Base-by-base conservation (phyloP, 2,113 vertebrate species). In the Sprattus sprattus region DNA sequence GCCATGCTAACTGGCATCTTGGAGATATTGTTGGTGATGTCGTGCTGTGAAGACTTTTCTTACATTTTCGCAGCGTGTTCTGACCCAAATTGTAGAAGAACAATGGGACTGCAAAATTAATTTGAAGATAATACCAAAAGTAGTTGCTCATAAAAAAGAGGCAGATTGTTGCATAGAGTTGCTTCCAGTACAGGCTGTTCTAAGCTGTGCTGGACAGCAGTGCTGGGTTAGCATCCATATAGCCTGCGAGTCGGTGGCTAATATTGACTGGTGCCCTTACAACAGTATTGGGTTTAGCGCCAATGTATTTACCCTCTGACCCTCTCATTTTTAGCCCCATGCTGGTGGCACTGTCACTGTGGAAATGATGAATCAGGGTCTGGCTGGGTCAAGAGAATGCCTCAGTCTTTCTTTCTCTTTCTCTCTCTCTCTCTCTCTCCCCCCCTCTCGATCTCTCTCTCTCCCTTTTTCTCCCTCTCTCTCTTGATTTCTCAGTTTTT, bases 221-320 rank as follows among this genome's bases (percentile, higher is more conserved):
- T 57, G 54, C 22, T 57, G 54, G 22, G 54, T 57, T 57, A 57
- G 54, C 18, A 57, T 60, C 54, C 18, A 20, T 60, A 10, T 4
- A 39, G 71, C 11, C 71, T 78, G 71, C 15, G 25, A 16, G 71
- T 78, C 81, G 86, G 84, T 39, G 84, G 82, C 71, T 81, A 5
- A 82, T 50, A 87, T 57, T 84, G 84, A 84, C 86, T 80, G 22
- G 84, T 64, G 86, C 84, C 11, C 71, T 10, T 39, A 4, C 15
- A 32, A 3, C 71, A 18, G 25, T 32, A 39, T 78, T 32, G 9
- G 71, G 28, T 67, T 67, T 84, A 81, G 81, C 32, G 52, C 57
- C n/a, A 50, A 54, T 87, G 50, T 39, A 64, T 81, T 84, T 87
- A 87, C 64, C 86, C 86, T 87, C 49, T 87, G 82, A 78, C 86